Evolutionary conservation across 2,888 invertebrate genomes (phyloP), one percentile per base, ranked within the genome.

Genomic region (Pegoplata infirma): DNA sequence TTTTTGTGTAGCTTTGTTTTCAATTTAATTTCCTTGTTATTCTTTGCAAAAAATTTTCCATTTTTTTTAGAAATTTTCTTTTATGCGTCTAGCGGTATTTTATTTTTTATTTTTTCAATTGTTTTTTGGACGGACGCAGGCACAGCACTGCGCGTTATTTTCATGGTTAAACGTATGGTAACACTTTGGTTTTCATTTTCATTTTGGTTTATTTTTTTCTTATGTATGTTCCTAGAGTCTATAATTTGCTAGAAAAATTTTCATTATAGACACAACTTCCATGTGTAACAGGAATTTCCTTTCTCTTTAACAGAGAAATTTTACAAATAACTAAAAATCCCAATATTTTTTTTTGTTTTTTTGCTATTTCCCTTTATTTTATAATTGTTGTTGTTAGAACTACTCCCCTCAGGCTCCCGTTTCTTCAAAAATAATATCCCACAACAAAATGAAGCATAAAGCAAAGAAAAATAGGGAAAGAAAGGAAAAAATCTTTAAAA

Each of bases 101-200:
- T n/a, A n/a, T n/a, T n/a, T n/a, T n/a, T n/a, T n/a, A n/a, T n/a
- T n/a, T n/a, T 46, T 55, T 56, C 61, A 46, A 25, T 10, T 66
- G 36, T 79, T 71, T 25, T 61, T 55, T 71, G 79, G 79, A 79
- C 74, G 79, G 79, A 79, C 79, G 75, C 79, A 79, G 75, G 74
- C 71, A 61, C 66, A 79, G 75, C 79, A 79, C 79, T 79, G 79
- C 71, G 71, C 74, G 40, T 75, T 67, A 25, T 63, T 71, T 75
- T 49, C 71, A 75, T 56, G 49, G 46, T 4, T 14, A 67, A 71
- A 67, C 46, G 69, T 75, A 61, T 71, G 71, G 61, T 79, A 63
- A 67, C 56, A 71, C 61, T 75, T 79, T 44, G 17, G 16, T 10
- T 64, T 72, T 46, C 5, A 12, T 36, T 3, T 47, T 14, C 7